Conservation (phyloP, 2,113 vertebrate genomes). For the Octodon degus region DNA sequence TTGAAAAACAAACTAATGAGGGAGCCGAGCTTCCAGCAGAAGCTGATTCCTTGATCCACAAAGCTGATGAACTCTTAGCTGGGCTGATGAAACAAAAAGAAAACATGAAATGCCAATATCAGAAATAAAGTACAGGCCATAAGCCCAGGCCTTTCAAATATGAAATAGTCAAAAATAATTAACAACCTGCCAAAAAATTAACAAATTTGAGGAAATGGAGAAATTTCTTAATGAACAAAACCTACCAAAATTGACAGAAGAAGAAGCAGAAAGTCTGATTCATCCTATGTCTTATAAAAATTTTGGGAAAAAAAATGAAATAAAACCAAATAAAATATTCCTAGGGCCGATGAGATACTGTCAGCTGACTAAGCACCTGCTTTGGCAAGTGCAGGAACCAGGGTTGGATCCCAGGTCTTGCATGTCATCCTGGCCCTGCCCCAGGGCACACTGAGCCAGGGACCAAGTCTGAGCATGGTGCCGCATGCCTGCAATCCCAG, state of each 20-base stretch:
- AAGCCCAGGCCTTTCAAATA: not conserved
- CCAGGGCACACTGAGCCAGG: too few relatives aligned
- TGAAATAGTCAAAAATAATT: not conserved
- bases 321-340: too few relatives aligned
- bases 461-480: too few relatives aligned
- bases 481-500: too few relatives aligned
- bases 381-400: too few relatives aligned
- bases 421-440: too few relatives aligned
- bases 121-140: not conserved
- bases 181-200: not conserved
- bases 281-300: not conserved
- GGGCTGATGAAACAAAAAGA: not conserved
- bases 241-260: not conserved
- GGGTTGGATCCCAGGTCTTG: too few relatives aligned
- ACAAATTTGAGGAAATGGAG: not conserved
- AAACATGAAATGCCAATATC: not conserved
- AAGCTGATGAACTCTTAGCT: not conserved
- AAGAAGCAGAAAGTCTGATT: not conserved
- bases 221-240: not conserved
- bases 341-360: too few relatives aligned
- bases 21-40: not conserved
- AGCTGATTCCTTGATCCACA: not conserved
- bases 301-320: not conserved
- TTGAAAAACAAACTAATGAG: not conserved
- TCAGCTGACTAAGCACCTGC: too few relatives aligned